Base-by-base conservation (phyloP, 2,113 vertebrate species). In the Smithornis capensis region DNA sequence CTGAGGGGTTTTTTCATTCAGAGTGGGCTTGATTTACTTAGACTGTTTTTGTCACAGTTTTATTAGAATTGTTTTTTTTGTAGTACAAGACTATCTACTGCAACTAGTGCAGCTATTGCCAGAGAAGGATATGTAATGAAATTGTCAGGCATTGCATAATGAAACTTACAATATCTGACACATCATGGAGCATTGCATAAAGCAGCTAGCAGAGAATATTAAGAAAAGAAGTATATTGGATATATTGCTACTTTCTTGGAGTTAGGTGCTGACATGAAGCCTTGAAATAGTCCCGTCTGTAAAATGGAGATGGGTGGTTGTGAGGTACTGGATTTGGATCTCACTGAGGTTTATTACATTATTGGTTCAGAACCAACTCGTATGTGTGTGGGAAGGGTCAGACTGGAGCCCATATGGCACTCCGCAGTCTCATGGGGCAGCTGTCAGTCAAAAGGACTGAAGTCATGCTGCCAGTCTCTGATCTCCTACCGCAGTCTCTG, bases 1-100 rank as follows among this genome's bases (percentile, higher is more conserved):
- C 33, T 4, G 6, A 87, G 12, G 10, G 2, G 4, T 55, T 53
- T 33, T 38, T 62, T 17, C 5, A 45, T 50, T 81, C 35, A n/a
- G 9, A 56, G 12, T 38, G 10, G 17, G 10, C 25, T 56, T 0
- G 0, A 24, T 57, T 77, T 38, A 31, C 37, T 38, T n/a, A 31
- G 56, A 18, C 17, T 42, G 18, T 45, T 88, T 70, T 60, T 1
- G 1, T 60, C 16, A 50, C 12, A 55, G 12, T 60, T 88, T 64
- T 60, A 60, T 44, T 40, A 88, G 33, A 50, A 50, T 22, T 59
- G 10, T 2, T 22, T n/a, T 60, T 87, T 70, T 70, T 38, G 4
- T 19, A 68, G 35, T 19, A 14, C 29, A 81, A 23, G 16, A 22
- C 17, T 60, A 38, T 14, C 23, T 6, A 14, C 35, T 42, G 12